Percentiles rank a stretch among this genome's conserved stretches.
Conservation (phyloP, 2,797 vertebrate species). For the Cryptoprocta ferox region DNA sequence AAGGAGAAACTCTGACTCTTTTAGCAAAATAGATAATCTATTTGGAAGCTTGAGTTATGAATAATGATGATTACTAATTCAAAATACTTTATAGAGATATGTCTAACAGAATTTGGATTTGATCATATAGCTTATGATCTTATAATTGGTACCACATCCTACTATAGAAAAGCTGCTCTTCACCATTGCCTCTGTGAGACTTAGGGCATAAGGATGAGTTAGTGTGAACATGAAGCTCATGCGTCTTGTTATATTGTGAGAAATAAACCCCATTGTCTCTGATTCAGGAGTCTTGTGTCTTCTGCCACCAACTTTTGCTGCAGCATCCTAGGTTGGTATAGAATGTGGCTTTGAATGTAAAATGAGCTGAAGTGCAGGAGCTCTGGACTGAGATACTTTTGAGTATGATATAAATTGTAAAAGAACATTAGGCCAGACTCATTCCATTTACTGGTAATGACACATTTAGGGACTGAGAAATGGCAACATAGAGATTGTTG, state of each 20-base stretch:
- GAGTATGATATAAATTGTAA: not conserved
- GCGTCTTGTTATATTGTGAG: not conserved
- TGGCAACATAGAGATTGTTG: not conserved
- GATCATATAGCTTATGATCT: not conserved
- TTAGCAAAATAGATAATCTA: not conserved
- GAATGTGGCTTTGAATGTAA: not conserved
- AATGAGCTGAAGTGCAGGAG: not conserved
- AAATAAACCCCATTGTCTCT: not conserved
- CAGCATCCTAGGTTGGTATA: not conserved
- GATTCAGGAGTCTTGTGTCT: not conserved
- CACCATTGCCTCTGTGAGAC: not conserved
- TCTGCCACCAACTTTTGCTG: not conserved
- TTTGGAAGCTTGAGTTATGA: not conserved
- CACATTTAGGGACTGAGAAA: not conserved
- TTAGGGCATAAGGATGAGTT: not conserved
- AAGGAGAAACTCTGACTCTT: not conserved
- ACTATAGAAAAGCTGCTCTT: not conserved
- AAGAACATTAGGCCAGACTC: not conserved
- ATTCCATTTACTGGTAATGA: not conserved
- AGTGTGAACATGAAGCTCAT: not conserved
- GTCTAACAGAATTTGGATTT: not conserved
- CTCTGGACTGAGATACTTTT: not conserved
- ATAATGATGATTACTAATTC: not conserved
- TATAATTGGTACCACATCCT: not conserved
- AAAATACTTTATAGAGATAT: not conserved